Evolutionary conservation across 1,140 invertebrate species (phyloP).

Genomic region (Euglossa dilemma): DNA sequence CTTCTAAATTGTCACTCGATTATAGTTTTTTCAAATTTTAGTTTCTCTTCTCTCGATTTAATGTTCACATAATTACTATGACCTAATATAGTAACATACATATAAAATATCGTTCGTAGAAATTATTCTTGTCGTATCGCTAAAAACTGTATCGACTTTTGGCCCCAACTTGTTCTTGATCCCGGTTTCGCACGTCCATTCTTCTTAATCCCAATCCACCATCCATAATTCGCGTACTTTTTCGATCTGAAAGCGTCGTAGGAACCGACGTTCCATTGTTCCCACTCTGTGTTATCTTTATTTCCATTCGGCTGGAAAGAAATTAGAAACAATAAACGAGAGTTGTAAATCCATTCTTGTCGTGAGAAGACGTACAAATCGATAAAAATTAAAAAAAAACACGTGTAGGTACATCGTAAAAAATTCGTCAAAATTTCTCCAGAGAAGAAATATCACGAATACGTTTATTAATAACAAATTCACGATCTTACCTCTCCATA

Average conservation of each 20-base stretch:
- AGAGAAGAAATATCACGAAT: not conserved
- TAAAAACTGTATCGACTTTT: slow-evolving; percentile 85
- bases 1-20: not conserved
- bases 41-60: not conserved
- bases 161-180: slow-evolving; percentile 83
- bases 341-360: not conserved
- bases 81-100: not conserved
- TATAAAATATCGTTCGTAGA: not conserved
- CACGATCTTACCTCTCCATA: slow-evolving; percentile 84
- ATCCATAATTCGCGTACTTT: slow-evolving; percentile 84
- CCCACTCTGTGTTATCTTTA: slow-evolving; percentile 84
- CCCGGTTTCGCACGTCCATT: slow-evolving; percentile 85
- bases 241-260: slow-evolving; percentile 85
- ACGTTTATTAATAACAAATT: not conserved
- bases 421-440: not conserved
- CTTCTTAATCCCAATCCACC: slow-evolving; percentile 87
- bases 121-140: slow-evolving; percentile 65
- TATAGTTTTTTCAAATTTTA: no score
- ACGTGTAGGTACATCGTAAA: not conserved
- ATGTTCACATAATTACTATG: not conserved
- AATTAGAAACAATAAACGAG: not conserved
- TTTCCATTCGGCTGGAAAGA: slow-evolving; percentile 80
- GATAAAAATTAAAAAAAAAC: not conserved
- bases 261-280: slow-evolving; percentile 83
- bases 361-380: no score